Conservation (phyloP, 1,140 invertebrate species). For the Macrocentrus cingulum region DNA sequence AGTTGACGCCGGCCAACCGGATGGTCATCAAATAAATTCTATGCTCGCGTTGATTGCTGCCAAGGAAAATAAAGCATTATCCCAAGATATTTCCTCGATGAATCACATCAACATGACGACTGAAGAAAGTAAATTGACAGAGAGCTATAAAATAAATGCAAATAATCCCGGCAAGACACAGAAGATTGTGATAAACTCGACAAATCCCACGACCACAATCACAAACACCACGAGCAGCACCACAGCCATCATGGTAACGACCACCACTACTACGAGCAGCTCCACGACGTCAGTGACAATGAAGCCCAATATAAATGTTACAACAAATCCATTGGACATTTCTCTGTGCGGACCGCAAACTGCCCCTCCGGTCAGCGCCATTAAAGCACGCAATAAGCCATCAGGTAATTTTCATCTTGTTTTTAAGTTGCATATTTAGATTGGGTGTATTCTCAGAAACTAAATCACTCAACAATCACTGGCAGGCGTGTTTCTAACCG, state of each 20-base stretch:
- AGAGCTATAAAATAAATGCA: slow-evolving; percentile 23
- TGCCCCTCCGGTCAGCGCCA: slow-evolving; percentile 32
- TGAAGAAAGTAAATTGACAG: slow-evolving; percentile 16
- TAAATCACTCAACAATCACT: too few species aligned
- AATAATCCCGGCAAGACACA: neutral
- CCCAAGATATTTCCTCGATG: neutral
- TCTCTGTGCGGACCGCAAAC: slow-evolving; percentile 43
- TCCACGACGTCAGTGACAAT: slow-evolving; percentile 26
- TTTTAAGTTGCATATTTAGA: too few species aligned
- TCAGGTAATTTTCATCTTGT: too few species aligned
- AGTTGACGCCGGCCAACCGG: slow-evolving; percentile 54
- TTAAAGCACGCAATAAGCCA: slow-evolving; percentile 42
- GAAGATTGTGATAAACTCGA: too few species aligned
- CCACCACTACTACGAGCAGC: slow-evolving; percentile 52
- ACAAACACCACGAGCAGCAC: slow-evolving; percentile 31
- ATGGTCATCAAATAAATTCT: slow-evolving; percentile 41
- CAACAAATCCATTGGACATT: slow-evolving; percentile 65
- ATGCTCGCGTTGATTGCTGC: slow-evolving; percentile 41
- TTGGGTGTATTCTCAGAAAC: too few species aligned
- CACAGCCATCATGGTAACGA: slow-evolving; percentile 31
- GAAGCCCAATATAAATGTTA: slow-evolving; percentile 65
- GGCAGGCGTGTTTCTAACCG: too few species aligned
- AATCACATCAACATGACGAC: slow-evolving; percentile 8
- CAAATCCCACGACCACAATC: too few species aligned
- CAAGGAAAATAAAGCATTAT: slow-evolving; percentile 37